Base-by-base conservation (phyloP, 2,113 vertebrate genomes). In the Myiagra hebetior region DNA sequence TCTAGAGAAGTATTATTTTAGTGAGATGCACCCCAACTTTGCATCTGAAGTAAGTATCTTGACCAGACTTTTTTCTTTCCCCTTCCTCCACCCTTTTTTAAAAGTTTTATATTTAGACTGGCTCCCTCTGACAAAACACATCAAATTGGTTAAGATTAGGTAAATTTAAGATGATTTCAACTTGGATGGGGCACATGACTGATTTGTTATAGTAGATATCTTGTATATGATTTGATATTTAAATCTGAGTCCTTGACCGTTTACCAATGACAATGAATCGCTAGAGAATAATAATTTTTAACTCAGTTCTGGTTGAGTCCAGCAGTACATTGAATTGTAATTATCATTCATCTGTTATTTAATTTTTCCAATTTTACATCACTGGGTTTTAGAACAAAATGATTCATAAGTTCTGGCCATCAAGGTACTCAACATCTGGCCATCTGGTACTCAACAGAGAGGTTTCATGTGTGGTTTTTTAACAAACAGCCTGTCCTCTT, bases 31-130 rank as follows among this genome's bases (percentile, higher is more conserved):
- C 3, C 39, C 46, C 57, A 89, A 2, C 11, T 55, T 55, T n/a
- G 20, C 39, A 84, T 55, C 27, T 9, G 50, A 59, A 63, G 21
- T 8, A 69, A 68, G 28, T 16, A 76, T 31, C 42, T 64, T 41
- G 33, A 64, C 5, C 28, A 72, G 21, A 55, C 23, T 5, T 46
- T 76, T 26, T 44, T 33, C n/a, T 35, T 42, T 26, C 17, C 11
- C 1, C 11, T 44, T 67, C 21, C 41, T 1, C 14, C 9, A 10
- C 3, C 4, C 11, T 65, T 63, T 16, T 3, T 22, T 1, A 22
- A 8, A 74, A 15, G 42, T 26, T 64, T n/a, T 24, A 68, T 37
- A 68, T 60, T 47, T 15, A 33, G 16, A 37, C 23, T 46, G 33
- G 17, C 6, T 65, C 12, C 35, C n/a, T 15, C 13, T 41, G 17